Evolutionary conservation across 23 tunicate species (phyloP), one percentile per base, ranked within the genome.

Genomic region (Ciona savignyi): DNA sequence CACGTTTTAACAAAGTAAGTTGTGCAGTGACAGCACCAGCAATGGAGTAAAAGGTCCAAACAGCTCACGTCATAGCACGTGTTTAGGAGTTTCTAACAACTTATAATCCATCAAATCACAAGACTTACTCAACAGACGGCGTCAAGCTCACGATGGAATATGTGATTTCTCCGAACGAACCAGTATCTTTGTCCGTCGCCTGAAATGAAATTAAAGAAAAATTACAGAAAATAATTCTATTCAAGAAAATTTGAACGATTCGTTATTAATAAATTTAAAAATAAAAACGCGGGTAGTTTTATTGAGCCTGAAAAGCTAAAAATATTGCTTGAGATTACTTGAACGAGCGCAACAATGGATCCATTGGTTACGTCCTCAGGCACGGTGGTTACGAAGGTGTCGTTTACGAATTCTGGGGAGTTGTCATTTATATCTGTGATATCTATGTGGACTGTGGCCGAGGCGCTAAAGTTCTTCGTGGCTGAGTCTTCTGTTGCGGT

Each of bases 181-280:
- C 77, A 32, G 33, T 31, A 63, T 80, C 67, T n/a, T 23, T 34
- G 70, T 79, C 84, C 6, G 84, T 79, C 29, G 84, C 84, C 84
- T 79, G 61, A 0, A 1, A 15, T 42, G 9, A 63, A 63, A 63
- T 9, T 49, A 49, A 11, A 49, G 19, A 49, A 15, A 49, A 15
- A n/a, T n/a, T 11, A 49, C 19, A 11, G 15, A 49, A 49, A 49
- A 49, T 20, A 11, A 11, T 49, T 49, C 20, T 49, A 11, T 20
- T 20, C 61, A 15, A n/a, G n/a, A n/a, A n/a, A n/a, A n/a, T n/a
- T n/a, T 49, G 61, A 15, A 49, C 20, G 20, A 20, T 49, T 49
- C 15, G 19, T 11, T 49, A 11, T 49, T 49, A 49, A 49, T 11
- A 49, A 49, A 11, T 49, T 11, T 20, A 15, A 49, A 49, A 49